Percentiles rank a stretch among this genome's conserved stretches.
Conservation (phyloP, 2,797 vertebrate species). For the Cryptoprocta ferox region DNA sequence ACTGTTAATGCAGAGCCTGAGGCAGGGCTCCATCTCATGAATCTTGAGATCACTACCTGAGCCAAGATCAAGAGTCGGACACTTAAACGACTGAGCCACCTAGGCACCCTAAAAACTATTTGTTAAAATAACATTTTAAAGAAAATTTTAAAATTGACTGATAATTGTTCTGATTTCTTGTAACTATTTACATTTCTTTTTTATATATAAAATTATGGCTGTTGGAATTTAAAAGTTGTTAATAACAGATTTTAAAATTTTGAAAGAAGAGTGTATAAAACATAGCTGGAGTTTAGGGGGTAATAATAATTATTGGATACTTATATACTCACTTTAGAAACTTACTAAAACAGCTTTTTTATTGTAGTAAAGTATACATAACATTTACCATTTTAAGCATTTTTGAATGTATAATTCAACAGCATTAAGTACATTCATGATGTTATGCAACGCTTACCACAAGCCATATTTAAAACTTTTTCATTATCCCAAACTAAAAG, state of each 20-base stretch:
- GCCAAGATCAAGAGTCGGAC: too few relatives aligned
- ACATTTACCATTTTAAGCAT: background rate
- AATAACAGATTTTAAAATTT: background rate
- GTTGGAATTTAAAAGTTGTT: background rate
- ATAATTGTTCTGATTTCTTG: background rate
- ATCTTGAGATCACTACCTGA: too few relatives aligned
- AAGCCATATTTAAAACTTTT: background rate
- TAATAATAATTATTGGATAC: background rate
- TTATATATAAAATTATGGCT: background rate
- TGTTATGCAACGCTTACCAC: background rate
- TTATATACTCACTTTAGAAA: background rate
- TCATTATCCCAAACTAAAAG: background rate
- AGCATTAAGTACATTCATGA: background rate
- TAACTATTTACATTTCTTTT: background rate
- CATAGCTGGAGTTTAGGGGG: background rate
- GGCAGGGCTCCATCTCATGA: too few relatives aligned
- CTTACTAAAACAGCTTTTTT: background rate
- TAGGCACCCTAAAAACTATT: background rate
- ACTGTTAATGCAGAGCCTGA: too few relatives aligned
- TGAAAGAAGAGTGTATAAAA: constrained; percentile 24
- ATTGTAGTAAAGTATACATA: background rate
- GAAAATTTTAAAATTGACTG: constrained; percentile 1
- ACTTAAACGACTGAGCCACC: too few relatives aligned
- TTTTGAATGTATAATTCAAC: background rate
- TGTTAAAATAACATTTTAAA: constrained; percentile 28